Conservation (phyloP, 2,888 invertebrate genomes). For the Craniophora ligustri region DNA sequence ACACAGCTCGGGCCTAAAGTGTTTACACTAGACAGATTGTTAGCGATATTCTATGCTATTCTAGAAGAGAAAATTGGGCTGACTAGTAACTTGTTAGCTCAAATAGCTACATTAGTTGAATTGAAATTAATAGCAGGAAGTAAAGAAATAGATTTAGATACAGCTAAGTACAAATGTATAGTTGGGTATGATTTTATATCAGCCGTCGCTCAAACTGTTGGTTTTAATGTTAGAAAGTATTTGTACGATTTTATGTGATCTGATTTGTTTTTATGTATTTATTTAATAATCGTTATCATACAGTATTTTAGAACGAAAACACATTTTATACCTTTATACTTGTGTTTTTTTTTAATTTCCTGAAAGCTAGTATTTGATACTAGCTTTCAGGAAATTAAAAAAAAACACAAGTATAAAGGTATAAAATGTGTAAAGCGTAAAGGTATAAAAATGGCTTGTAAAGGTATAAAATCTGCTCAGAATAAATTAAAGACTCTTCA, state of each 20-base stretch:
- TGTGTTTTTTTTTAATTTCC: background rate
- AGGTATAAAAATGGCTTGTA: too few relatives aligned
- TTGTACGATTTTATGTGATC: conserved; percentile 90
- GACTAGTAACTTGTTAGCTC: conserved; percentile 95
- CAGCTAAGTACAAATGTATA: conserved; percentile 95
- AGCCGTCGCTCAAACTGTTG: conserved; percentile 92
- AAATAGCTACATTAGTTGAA: conserved; percentile 95
- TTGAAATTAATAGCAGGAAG: conserved; percentile 93
- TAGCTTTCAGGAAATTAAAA: background rate
- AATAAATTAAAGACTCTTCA: too few relatives aligned
- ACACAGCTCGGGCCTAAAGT: conserved; percentile 94
- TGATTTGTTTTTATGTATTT: conserved; percentile 31
- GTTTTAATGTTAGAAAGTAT: conserved; percentile 93
- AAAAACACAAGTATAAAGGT: background rate
- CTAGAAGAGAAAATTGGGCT: conserved; percentile 94
- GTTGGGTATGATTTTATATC: conserved; percentile 94
- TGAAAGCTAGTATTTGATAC: background rate
- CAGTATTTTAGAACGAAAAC: background rate
- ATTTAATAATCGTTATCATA: conserved; percentile 29
- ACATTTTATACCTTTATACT: background rate
- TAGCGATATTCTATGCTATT: conserved; percentile 97
- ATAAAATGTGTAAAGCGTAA: background rate
- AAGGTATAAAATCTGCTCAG: too few relatives aligned
- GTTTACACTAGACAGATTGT: conserved; percentile 93
- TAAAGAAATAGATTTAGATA: conserved; percentile 92